A percentile compares a stretch with the other conserved stretches of the same genome.
Conservation (phyloP, 2,113 vertebrate genomes). For the Rousettus leschenaultii region DNA sequence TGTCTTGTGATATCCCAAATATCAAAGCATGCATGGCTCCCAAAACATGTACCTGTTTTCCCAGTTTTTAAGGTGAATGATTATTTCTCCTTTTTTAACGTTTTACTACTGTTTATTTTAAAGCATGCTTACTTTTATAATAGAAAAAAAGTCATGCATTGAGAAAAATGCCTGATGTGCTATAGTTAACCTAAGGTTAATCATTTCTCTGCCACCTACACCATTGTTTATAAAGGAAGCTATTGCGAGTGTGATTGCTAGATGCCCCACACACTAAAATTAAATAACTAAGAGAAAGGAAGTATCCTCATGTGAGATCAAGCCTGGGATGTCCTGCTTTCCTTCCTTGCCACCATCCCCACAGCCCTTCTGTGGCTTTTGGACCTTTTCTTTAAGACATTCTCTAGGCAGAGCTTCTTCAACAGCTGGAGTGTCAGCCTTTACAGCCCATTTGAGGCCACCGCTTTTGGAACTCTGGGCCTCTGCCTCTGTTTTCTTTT, state of each 20-base stretch:
- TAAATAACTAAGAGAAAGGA: background rate
- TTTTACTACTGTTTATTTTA: background rate
- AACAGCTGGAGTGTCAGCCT: background rate
- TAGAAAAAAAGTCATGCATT: background rate
- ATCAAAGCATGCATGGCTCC: background rate
- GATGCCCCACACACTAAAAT: background rate
- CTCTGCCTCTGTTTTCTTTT: slow-evolving; percentile 71
- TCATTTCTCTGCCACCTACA: background rate
- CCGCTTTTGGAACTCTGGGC: background rate
- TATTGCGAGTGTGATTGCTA: background rate
- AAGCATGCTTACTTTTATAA: background rate
- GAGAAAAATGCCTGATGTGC: background rate
- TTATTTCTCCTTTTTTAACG: background rate
- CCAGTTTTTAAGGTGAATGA: background rate
- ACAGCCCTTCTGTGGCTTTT: background rate
- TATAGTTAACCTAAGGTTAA: background rate
- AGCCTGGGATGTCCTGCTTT: background rate
- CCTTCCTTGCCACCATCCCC: background rate
- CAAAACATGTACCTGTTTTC: background rate
- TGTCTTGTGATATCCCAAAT: background rate
- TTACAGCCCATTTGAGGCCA: background rate
- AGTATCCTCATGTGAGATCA: background rate
- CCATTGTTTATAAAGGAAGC: background rate
- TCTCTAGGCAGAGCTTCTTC: background rate
- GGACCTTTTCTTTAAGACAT: background rate